A percentile compares a stretch with the other conserved stretches of the same genome.
phyloP scores from a whole-genome alignment of 1,140 invertebrate species.

The Episyrphus balteatus region DNA sequence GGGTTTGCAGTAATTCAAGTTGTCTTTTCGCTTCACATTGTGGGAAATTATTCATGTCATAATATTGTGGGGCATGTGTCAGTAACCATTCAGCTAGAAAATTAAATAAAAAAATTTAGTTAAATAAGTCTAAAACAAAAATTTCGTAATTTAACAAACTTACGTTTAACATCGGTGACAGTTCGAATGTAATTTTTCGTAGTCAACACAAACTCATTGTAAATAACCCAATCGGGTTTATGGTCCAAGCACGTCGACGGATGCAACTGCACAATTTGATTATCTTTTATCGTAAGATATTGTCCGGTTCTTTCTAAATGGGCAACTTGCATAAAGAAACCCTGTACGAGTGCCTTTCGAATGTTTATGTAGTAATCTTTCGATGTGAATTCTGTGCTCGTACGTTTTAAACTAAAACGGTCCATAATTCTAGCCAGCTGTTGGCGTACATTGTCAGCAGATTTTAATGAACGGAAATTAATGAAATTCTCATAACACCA shows the following conservation, averaged over 20 bases:
- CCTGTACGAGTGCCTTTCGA: slow-evolving; percentile 91
- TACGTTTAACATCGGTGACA: slow-evolving; percentile 97
- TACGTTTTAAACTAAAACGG: slow-evolving; percentile 83
- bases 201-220: slow-evolving; percentile 99
- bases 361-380: slow-evolving; percentile 99
- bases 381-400: slow-evolving; percentile 96
- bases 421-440: slow-evolving; percentile 57
- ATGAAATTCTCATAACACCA: slow-evolving; percentile 99
- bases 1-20: slow-evolving; percentile 70
- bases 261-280: slow-evolving; percentile 97
- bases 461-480: slow-evolving; percentile 96
- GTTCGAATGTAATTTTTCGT: slow-evolving; percentile 99
- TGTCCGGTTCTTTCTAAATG: slow-evolving; percentile 92
- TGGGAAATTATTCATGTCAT: slow-evolving; percentile 96
- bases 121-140: background rate
- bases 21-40: slow-evolving; percentile 93
- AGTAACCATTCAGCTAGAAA: slow-evolving; percentile 85
- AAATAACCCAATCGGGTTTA: slow-evolving; percentile 99
- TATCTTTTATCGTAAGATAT: slow-evolving; percentile 98
- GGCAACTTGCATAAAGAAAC: slow-evolving; percentile 99
- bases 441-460: slow-evolving; percentile 54
- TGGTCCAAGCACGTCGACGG: slow-evolving; percentile 98
- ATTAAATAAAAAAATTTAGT: background rate
- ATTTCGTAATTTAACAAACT: slow-evolving; percentile 38
- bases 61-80: slow-evolving; percentile 93